Conservation (phyloP, 2,113 vertebrate species). For the Dascyllus trimaculatus region DNA sequence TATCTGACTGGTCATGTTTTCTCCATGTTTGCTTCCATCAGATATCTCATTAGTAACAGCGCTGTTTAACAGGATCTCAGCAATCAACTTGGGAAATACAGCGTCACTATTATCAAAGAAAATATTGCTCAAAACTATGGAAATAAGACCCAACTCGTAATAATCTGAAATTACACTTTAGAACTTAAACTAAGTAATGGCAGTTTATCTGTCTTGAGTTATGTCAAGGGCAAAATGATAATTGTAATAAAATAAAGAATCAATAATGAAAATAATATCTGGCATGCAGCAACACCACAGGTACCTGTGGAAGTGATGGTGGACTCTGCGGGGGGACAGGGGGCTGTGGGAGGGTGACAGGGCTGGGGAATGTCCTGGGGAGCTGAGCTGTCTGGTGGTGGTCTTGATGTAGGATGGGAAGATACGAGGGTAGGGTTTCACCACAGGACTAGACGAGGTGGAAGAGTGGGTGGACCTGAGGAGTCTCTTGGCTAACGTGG, state of each 20-base stretch:
- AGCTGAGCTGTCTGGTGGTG: slow-evolving; percentile 95
- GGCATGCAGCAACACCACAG: slow-evolving; percentile 6
- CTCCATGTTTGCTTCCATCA: no score
- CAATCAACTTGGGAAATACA: no score
- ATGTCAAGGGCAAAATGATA: neutral
- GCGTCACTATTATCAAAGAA: no score
- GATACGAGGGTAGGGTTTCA: slow-evolving; percentile 90
- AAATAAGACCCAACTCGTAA: no score
- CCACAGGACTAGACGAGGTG: slow-evolving; percentile 57
- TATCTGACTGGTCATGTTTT: no score
- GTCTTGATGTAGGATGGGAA: slow-evolving; percentile 95
- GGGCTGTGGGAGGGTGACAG: slow-evolving; percentile 93
- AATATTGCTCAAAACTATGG: no score
- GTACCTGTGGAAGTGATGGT: slow-evolving; percentile 80
- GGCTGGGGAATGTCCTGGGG: slow-evolving; percentile 89
- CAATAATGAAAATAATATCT: neutral
- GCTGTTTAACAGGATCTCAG: no score
- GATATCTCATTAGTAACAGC: no score
- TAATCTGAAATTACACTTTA: no score
- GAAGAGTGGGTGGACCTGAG: slow-evolving; percentile 74
- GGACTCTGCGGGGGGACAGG: slow-evolving; percentile 80
- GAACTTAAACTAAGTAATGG: no score
- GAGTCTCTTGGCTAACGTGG: slow-evolving; percentile 83
- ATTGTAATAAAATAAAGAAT: neutral
- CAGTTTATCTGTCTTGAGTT: no score